Evolutionary conservation across 1,140 invertebrate genomes (phyloP).

Genomic region (Colletes gigas): DNA sequence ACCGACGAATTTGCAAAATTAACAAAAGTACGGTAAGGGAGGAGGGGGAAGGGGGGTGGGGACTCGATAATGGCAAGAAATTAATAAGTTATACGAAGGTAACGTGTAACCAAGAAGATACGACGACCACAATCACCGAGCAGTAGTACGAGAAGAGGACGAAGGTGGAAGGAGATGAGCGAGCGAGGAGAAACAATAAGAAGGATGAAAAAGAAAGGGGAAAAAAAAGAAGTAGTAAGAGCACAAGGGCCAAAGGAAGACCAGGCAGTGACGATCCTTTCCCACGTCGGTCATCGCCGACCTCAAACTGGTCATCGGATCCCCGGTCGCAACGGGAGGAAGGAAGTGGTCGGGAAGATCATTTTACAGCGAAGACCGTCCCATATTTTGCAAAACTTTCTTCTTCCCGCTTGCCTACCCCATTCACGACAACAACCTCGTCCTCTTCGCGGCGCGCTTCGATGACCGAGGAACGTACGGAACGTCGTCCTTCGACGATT

Average conservation of each 20-base stretch:
- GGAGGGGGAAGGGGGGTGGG: too few species aligned
- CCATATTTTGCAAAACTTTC: constrained; percentile 72
- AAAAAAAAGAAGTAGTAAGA: constrained; percentile 26
- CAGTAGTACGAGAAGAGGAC: not conserved
- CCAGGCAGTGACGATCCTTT: constrained; percentile 75
- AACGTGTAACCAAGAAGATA: constrained; percentile 35
- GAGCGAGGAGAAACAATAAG: constrained; percentile 54
- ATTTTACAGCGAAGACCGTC: constrained; percentile 74
- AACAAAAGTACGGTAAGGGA: constrained; percentile 21
- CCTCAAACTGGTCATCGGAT: constrained; percentile 81
- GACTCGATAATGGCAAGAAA: constrained; percentile 41
- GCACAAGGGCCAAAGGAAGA: constrained; percentile 47
- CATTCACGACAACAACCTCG: constrained; percentile 27
- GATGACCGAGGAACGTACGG: constrained; percentile 11
- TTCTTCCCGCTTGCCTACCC: constrained; percentile 37
- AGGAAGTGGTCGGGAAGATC: constrained; percentile 80
- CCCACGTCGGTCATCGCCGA: constrained; percentile 80
- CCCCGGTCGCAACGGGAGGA: constrained; percentile 71
- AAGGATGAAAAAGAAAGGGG: constrained; percentile 42
- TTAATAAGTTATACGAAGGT: constrained; percentile 55
- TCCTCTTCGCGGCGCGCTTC: not conserved
- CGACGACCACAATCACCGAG: constrained; percentile 9
- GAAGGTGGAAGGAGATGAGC: constrained; percentile 20
- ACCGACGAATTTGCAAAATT: constrained; percentile 32
- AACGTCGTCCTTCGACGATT: not conserved